Conservation (phyloP, 1,140 invertebrate species). For the Rhagoletis zephyria region DNA sequence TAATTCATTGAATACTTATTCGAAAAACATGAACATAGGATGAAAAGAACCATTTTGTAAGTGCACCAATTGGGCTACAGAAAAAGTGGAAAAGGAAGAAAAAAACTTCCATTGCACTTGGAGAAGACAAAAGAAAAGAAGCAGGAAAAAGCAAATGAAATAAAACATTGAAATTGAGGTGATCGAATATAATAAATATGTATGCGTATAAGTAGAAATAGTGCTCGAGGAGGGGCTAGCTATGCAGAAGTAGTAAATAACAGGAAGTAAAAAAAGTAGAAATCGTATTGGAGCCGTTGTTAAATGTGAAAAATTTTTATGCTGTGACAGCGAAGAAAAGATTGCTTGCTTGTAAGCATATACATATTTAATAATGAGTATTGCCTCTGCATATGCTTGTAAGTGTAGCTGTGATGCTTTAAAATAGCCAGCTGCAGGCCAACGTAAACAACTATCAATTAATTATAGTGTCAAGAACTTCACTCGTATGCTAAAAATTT, state of each 20-base stretch:
- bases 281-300: neutral
- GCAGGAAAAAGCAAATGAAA: slow-evolving; percentile 2
- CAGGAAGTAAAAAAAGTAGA: slow-evolving; percentile 28
- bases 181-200: neutral
- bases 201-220: slow-evolving; percentile 10
- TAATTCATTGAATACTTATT: slow-evolving; percentile 23
- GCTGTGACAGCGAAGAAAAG: too few relatives aligned
- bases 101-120: slow-evolving; percentile 39
- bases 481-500: too few relatives aligned
- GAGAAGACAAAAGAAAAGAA: neutral
- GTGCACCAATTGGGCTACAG: neutral
- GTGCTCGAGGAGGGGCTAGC: neutral
- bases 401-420: too few relatives aligned
- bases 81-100: neutral
- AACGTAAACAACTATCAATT: too few relatives aligned
- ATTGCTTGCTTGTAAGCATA: too few relatives aligned
- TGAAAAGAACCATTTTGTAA: slow-evolving; percentile 3
- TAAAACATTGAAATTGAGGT: slow-evolving; percentile 15
- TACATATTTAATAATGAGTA: too few relatives aligned
- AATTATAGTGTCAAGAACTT: too few relatives aligned
- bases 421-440: too few relatives aligned
- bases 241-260: slow-evolving; percentile 10
- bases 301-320: neutral
- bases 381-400: too few relatives aligned
- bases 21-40: neutral